Conservation (phyloP, 2,797 vertebrate species). For the Macroramphosus scolopax region DNA sequence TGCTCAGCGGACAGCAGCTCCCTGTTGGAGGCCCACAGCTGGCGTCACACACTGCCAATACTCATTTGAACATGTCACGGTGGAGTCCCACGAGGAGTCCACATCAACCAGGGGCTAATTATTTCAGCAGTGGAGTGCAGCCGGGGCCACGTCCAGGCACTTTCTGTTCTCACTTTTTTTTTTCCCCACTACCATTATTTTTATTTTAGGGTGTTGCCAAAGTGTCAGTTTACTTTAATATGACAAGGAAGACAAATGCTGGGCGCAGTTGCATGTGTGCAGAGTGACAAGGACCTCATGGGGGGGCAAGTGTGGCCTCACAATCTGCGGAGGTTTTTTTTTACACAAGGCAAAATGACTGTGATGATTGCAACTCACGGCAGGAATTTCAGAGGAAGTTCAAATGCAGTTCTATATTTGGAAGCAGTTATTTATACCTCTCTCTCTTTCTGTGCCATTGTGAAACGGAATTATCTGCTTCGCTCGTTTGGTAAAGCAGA, state of each 20-base stretch:
- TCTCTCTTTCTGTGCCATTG: constrained; percentile 42
- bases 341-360: constrained; percentile 37
- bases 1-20: constrained; percentile 48
- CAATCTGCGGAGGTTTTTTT: constrained; percentile 40
- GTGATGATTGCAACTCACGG: constrained; percentile 62
- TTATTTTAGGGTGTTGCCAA: constrained; percentile 57
- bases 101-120: constrained; percentile 73
- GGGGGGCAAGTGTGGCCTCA: constrained; percentile 41
- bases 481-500: constrained; percentile 41
- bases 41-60: constrained; percentile 69
- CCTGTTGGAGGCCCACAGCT: constrained; percentile 66
- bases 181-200: constrained; percentile 12
- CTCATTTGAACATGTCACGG: constrained; percentile 70
- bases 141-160: constrained; percentile 58
- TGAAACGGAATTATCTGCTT: constrained; percentile 50
- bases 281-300: constrained; percentile 54
- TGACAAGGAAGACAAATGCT: constrained; percentile 59
- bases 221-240: constrained; percentile 52
- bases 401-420: constrained; percentile 69
- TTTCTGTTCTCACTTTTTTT: constrained; percentile 49
- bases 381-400: too few species aligned
- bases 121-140: constrained; percentile 65
- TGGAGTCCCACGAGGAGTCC: constrained; percentile 60
- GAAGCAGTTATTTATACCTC: constrained; percentile 60
- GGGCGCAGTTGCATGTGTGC: constrained; percentile 50